A percentile compares a stretch with the other conserved stretches of the same genome.
These are phyloP conservation scores for Melitaea cinxia DNA, from an alignment of 1,140 invertebrate genomes.

Conservation along the genomic window DNA sequence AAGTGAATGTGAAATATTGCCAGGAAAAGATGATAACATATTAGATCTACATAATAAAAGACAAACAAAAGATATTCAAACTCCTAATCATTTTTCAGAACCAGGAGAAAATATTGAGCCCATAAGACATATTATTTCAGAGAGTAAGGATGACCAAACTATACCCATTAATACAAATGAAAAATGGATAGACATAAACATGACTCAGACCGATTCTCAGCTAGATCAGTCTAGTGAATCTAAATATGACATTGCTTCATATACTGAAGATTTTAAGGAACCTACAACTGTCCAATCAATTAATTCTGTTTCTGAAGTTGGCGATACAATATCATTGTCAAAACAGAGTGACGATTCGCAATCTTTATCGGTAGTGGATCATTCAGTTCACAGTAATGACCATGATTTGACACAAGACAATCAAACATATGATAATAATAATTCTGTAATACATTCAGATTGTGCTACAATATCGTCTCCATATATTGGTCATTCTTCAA, in stretches of 20 bases:
- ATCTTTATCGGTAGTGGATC: conserved; percentile 66
- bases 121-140: conserved; percentile 20
- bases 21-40: conserved; percentile 38
- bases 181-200: conserved; percentile 52
- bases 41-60: conserved; percentile 28
- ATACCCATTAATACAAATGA: conserved; percentile 40
- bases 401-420: conserved; percentile 64
- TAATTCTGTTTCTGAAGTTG: conserved; percentile 64
- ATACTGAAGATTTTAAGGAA: conserved; percentile 62
- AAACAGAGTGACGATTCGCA: conserved; percentile 77
- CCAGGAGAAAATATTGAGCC: conserved; percentile 12
- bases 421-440: conserved; percentile 74
- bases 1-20: conserved; percentile 35
- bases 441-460: conserved; percentile 81
- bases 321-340: conserved; percentile 63
- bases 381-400: conserved; percentile 64
- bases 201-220: conserved; percentile 44
- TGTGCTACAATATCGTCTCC: conserved; percentile 85
- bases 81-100: conserved; percentile 29
- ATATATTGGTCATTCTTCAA: conserved; percentile 84
- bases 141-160: conserved; percentile 31
- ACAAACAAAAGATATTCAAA: conserved; percentile 29
- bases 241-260: conserved; percentile 54
- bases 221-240: conserved; percentile 46
- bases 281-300: conserved; percentile 51